A percentile compares a stretch with the other conserved stretches of the same genome.
Evolutionary conservation across 2,888 invertebrate genomes (phyloP).

Genomic region (Athripsodes cinereus): DNA sequence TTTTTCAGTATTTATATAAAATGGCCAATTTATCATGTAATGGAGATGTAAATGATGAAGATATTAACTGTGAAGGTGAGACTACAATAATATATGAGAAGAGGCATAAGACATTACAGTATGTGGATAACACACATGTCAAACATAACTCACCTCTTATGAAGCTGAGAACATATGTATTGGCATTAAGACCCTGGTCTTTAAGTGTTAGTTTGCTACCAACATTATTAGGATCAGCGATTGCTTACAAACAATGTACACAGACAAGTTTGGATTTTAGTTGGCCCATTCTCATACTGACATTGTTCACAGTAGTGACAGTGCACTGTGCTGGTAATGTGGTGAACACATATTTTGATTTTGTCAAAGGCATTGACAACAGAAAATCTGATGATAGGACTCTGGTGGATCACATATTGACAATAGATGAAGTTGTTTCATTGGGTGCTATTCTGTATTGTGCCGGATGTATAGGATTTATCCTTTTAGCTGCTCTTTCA

Average conservation of each 20-base stretch:
- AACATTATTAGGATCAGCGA: conserved; percentile 80
- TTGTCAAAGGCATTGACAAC: conserved; percentile 88
- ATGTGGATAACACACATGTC: background rate
- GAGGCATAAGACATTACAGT: background rate
- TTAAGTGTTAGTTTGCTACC: conserved; percentile 88
- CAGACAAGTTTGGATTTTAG: conserved; percentile 61
- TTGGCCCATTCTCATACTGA: conserved; percentile 71
- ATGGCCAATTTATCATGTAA: conserved; percentile 20
- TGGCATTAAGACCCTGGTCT: conserved; percentile 91
- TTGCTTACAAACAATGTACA: conserved; percentile 79
- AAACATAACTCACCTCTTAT: conserved; percentile 45
- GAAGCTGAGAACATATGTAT: conserved; percentile 83
- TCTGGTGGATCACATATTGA: conserved; percentile 84
- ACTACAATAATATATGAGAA: background rate
- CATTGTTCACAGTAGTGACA: conserved; percentile 79
- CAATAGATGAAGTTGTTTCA: conserved; percentile 68
- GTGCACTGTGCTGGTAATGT: conserved; percentile 96
- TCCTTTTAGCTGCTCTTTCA: conserved; percentile 69
- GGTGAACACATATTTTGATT: conserved; percentile 95
- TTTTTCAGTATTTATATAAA: conserved; percentile 4
- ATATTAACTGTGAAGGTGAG: background rate
- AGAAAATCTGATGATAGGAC: conserved; percentile 91
- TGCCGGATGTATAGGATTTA: conserved; percentile 79
- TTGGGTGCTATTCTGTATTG: conserved; percentile 84
- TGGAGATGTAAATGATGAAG: conserved; percentile 12